phyloP scores from a whole-genome alignment of 2,888 invertebrate species.

The Tenthredo scrophulariae region DNA sequence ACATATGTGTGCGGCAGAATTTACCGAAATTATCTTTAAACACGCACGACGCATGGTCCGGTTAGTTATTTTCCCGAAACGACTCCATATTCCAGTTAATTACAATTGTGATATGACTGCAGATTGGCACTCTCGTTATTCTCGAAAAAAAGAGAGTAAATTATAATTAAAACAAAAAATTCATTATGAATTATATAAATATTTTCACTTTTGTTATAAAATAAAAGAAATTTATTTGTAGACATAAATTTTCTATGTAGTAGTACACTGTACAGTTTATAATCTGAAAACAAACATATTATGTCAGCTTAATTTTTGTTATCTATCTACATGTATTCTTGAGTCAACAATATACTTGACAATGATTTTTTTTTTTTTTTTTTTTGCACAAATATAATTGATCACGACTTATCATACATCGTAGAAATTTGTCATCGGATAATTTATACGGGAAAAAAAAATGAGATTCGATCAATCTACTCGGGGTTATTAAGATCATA shows the following conservation, averaged over 20 bases:
- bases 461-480: background rate
- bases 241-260: background rate
- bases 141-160: background rate
- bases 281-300: background rate
- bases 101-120: background rate
- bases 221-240: background rate
- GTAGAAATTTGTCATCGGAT: background rate
- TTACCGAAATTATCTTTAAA: background rate
- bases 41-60: background rate
- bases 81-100: background rate
- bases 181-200: background rate
- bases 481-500: background rate
- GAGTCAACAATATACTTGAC: conserved; percentile 3
- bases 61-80: background rate
- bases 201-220: background rate
- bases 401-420: background rate
- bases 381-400: background rate
- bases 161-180: background rate
- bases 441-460: conserved; percentile 4
- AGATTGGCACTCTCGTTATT: background rate
- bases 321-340: background rate
- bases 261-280: background rate
- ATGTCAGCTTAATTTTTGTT: background rate
- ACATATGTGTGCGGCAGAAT: background rate
- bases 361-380: background rate